Evolutionary conservation across 2,113 vertebrate species (phyloP), one percentile per base, ranked within the genome.

Genomic region (Lophura nycthemera): DNA sequence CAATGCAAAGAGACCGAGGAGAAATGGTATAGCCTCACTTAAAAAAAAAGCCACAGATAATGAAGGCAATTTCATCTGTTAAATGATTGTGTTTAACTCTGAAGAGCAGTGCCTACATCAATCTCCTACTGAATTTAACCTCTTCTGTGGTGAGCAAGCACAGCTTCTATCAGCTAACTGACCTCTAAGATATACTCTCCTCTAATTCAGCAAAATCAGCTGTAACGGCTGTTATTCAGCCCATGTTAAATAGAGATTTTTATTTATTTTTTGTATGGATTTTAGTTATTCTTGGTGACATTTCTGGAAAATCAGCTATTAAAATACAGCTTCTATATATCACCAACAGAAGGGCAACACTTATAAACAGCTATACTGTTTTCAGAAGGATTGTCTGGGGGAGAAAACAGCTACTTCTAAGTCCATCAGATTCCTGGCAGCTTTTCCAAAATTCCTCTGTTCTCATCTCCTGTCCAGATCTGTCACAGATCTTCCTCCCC

Each of bases 181-280:
- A 89, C 71, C 76, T 13, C 1, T 64, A 64, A 93, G 34, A 88
- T 60, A 10, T 56, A 24, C 63, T 79, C 45, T 72, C 30, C 75
- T 81, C 50, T 95, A 72, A 87, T 56, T 88, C 60, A 79, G 72
- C 82, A 91, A 92, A 95, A 21, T 92, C 36, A 70, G 4, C 40
- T 30, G 14, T 42, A 59, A 57, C 8, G 45, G 79, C 30, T 20
- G 52, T 67, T 57, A 82, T 48, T 80, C 71, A 91, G 38, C 29
- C 32, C 29, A 8, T 27, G 15, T 59, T 70, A 82, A 71, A 59
- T 1, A 50, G 18, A 76, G 21, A 63, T 89, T 80, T 56, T 57
- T 82, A 10, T 36, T 72, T 89, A 79, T 63, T 94, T 94, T 85
- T 88, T 32, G 29, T 70, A 67, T 19, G 77, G 64, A 83, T 86